Conservation (phyloP, 30 jellyfish, hydroid and myxozoan genomes). For the Chrysaora quinquecirrha region DNA sequence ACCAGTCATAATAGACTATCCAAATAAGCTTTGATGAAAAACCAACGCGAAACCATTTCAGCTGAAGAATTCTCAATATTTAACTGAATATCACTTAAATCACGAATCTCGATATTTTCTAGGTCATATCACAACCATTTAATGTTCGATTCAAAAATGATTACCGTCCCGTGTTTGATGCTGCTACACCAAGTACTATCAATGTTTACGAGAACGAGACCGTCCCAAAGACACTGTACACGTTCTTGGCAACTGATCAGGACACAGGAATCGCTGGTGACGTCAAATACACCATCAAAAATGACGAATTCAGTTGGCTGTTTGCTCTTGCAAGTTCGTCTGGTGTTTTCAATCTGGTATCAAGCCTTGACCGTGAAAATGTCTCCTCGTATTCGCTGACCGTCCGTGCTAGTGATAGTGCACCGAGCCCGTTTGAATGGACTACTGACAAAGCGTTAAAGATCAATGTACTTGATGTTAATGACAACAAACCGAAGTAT, state of each 20-base stretch:
- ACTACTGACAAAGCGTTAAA: conserved; percentile 41
- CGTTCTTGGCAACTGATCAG: conserved; percentile 74
- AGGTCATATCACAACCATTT: conserved; percentile 75
- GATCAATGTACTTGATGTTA: conserved; percentile 64
- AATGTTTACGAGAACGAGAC: conserved; percentile 69
- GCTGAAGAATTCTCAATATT: too few species aligned
- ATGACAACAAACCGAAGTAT: conserved; percentile 77
- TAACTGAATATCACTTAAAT: too few species aligned
- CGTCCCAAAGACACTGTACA: conserved; percentile 22
- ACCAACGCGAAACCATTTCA: background rate
- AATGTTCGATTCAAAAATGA: conserved; percentile 77
- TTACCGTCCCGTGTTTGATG: conserved; percentile 66
- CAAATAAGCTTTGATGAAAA: background rate
- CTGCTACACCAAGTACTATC: conserved; percentile 24
- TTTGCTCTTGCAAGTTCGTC: conserved; percentile 35
- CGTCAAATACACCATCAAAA: conserved; percentile 32
- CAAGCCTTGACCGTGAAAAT: conserved; percentile 74
- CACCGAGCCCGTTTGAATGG: conserved; percentile 84
- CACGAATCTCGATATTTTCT: background rate
- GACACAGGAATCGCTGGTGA: conserved; percentile 79
- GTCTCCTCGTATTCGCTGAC: conserved; percentile 46
- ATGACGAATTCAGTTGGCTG: conserved; percentile 28
- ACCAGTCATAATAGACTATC: too few species aligned
- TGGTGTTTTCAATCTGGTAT: conserved; percentile 53
- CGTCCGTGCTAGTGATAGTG: conserved; percentile 78